Evolutionary conservation across 2,888 invertebrate species (phyloP).

Genomic region (Eurois occulta): DNA sequence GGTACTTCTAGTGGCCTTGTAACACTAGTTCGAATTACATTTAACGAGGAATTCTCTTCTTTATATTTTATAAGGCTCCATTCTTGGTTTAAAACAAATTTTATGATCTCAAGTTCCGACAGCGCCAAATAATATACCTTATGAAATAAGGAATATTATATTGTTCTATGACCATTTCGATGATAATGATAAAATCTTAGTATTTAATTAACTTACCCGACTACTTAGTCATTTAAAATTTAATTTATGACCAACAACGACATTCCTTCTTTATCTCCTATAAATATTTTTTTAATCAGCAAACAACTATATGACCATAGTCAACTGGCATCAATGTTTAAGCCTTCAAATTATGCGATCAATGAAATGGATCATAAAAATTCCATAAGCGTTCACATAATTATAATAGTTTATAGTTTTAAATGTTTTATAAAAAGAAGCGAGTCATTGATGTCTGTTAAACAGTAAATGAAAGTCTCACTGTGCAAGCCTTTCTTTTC

Average conservation of each 20-base stretch:
- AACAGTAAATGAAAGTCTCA: background rate
- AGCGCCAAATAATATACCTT: background rate
- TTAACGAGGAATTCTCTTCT: background rate
- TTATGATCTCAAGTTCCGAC: background rate
- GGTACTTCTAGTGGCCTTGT: background rate
- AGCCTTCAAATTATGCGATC: conserved; percentile 1
- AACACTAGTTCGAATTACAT: background rate
- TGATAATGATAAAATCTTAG: background rate
- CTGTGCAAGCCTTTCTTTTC: background rate
- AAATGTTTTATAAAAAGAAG: conserved; percentile 1
- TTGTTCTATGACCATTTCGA: background rate
- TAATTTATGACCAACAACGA: background rate
- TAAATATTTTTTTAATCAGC: background rate
- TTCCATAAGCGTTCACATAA: conserved; percentile 15
- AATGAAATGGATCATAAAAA: conserved; percentile 27
- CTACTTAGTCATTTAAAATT: background rate
- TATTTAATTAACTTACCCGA: background rate
- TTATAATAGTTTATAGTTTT: background rate
- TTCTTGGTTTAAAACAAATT: background rate
- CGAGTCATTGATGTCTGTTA: background rate
- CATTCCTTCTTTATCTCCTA: background rate
- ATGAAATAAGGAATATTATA: background rate
- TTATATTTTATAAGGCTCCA: background rate
- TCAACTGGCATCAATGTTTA: background rate
- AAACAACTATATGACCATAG: background rate